phyloP scores from a whole-genome alignment of 2,113 vertebrate species.

The Microtus richardsoni region DNA sequence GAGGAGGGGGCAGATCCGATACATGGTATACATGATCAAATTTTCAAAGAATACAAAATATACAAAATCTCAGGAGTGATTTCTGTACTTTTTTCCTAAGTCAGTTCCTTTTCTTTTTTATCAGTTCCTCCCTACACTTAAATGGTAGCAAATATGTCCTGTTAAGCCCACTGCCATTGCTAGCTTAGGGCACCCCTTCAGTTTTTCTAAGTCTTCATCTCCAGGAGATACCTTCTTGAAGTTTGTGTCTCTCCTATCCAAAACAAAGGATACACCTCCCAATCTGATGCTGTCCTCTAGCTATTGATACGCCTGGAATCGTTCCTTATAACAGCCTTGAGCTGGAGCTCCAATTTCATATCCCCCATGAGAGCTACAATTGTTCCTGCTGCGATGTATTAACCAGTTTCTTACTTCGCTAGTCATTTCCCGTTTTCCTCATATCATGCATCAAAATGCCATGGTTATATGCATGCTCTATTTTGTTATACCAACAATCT shows the following conservation, averaged over 20 bases:
- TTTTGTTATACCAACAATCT: background rate
- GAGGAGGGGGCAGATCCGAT: background rate
- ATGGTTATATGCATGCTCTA: background rate
- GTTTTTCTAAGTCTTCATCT: background rate
- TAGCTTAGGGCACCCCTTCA: background rate
- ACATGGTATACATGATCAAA: background rate
- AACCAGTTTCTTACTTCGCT: background rate
- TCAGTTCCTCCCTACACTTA: background rate
- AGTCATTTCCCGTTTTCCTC: background rate
- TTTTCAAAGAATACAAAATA: background rate
- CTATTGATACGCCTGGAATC: background rate
- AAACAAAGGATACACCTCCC: background rate
- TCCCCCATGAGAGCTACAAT: background rate
- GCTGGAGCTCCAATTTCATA: background rate
- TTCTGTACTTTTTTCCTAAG: background rate
- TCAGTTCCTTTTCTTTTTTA: background rate
- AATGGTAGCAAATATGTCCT: background rate
- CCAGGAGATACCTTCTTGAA: background rate
- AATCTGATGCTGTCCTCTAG: background rate
- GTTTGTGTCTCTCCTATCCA: background rate
- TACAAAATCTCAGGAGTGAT: background rate
- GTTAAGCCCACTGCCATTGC: background rate
- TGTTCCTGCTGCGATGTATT: background rate
- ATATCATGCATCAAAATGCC: background rate
- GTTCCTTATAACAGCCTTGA: background rate